A percentile compares a stretch with the other conserved stretches of the same genome.
Conservation (phyloP, 2,888 invertebrate genomes). For the Cephus sareptanus region DNA sequence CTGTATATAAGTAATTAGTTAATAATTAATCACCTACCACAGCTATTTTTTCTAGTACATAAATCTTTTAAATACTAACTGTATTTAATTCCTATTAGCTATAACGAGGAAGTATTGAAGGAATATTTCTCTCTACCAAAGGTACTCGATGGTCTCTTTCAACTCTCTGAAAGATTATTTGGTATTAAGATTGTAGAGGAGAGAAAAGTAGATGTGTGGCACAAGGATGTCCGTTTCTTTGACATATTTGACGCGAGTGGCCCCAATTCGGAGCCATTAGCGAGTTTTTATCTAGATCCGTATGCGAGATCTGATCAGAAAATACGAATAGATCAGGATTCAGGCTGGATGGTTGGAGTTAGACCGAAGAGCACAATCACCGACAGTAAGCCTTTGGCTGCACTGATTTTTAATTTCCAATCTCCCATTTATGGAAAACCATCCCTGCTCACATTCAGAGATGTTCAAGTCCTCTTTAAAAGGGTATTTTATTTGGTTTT, state of each 20-base stretch:
- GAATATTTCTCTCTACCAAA: conserved; percentile 86
- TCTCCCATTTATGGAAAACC: conserved; percentile 74
- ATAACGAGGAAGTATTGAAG: conserved; percentile 77
- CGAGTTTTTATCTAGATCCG: conserved; percentile 89
- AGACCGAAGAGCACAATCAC: conserved; percentile 77
- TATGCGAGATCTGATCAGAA: conserved; percentile 78
- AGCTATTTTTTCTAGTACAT: neutral
- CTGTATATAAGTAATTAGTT: conserved; percentile 62
- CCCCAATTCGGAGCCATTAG: conserved; percentile 72
- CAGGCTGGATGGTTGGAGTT: conserved; percentile 84
- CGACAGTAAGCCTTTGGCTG: conserved; percentile 78
- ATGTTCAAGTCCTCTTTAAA: conserved; percentile 81
- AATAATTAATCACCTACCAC: neutral
- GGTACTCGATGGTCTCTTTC: conserved; percentile 84
- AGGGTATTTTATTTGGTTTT: conserved; percentile 66
- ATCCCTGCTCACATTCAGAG: conserved; percentile 79
- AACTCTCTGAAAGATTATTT: conserved; percentile 81
- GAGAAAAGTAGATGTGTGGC: conserved; percentile 80
- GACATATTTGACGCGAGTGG: conserved; percentile 78
- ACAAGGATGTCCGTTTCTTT: conserved; percentile 85
- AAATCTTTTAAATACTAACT: neutral
- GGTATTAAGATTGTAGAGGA: conserved; percentile 78
- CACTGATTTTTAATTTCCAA: conserved; percentile 86
- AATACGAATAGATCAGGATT: conserved; percentile 70
- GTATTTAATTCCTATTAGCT: conserved; percentile 55